phyloP scores from a whole-genome alignment of 1,140 invertebrate species.

The Hyposmocoma kahamanoa region DNA sequence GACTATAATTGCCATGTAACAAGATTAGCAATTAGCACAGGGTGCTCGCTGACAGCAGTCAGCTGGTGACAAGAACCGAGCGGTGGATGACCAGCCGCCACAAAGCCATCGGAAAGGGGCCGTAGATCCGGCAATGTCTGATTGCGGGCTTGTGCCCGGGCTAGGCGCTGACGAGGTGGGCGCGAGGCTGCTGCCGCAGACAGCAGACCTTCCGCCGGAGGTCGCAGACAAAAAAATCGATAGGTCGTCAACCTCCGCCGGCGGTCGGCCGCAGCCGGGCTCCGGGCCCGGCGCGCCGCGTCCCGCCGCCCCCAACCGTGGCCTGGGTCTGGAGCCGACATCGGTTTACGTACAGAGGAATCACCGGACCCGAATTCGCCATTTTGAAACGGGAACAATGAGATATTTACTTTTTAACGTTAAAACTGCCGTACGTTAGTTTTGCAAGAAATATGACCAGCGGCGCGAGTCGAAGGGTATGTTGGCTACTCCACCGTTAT shows the following conservation, averaged over 20 bases:
- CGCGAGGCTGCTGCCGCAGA: slow-evolving; percentile 31
- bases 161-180: slow-evolving; percentile 17
- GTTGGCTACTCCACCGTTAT: slow-evolving; percentile 35
- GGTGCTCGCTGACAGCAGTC: background rate
- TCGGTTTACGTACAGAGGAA: slow-evolving; percentile 39
- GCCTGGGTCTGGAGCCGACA: slow-evolving; percentile 37
- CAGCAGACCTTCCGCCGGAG: slow-evolving; percentile 61
- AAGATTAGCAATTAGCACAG: slow-evolving; percentile 21
- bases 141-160: slow-evolving; percentile 25
- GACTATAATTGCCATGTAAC: background rate
- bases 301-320: slow-evolving; percentile 33
- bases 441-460: slow-evolving; percentile 35
- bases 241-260: slow-evolving; percentile 64
- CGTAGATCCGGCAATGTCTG: slow-evolving; percentile 24
- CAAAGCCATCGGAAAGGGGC: background rate
- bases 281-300: slow-evolving; percentile 40
- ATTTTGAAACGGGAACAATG: slow-evolving; percentile 74
- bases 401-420: slow-evolving; percentile 70
- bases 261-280: slow-evolving; percentile 43
- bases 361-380: slow-evolving; percentile 63
- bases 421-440: slow-evolving; percentile 33
- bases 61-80: background rate
- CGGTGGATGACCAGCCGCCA: slow-evolving; percentile 5
- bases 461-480: slow-evolving; percentile 34
- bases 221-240: slow-evolving; percentile 73